Evolutionary conservation across 1,140 invertebrate species (phyloP).

Genomic region (Pogonomyrmex californicus): DNA sequence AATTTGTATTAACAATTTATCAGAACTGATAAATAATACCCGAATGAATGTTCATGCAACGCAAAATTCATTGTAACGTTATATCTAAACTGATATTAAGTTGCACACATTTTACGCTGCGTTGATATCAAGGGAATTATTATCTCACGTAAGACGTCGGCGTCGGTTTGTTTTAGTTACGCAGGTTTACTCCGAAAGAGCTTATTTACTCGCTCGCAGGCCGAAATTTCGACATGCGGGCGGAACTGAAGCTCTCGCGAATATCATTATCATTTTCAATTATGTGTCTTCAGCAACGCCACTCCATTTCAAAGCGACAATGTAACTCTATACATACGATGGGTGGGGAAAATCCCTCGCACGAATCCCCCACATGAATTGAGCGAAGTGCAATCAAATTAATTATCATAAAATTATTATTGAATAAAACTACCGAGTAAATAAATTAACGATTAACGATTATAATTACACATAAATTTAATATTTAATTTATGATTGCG

Average conservation of each 20-base stretch:
- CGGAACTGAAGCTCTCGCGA: not conserved
- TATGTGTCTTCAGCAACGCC: constrained; percentile 1
- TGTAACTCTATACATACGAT: not conserved
- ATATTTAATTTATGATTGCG: not conserved
- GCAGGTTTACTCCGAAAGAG: constrained; percentile 47
- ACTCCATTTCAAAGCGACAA: constrained; percentile 16
- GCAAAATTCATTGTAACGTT: constrained; percentile 17
- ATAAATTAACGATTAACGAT: not conserved
- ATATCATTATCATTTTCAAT: constrained; percentile 61
- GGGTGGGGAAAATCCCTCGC: not conserved
- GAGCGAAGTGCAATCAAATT: constrained; percentile 3
- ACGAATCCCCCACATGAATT: not conserved
- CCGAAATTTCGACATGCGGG: constrained; percentile 39
- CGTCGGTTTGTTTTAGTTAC: constrained; percentile 47
- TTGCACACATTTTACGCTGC: constrained; percentile 27
- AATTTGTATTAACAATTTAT: not conserved
- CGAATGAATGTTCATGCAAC: not conserved
- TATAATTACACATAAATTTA: constrained; percentile 10
- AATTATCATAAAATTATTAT: constrained; percentile 5
- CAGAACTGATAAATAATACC: not conserved
- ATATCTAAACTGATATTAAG: constrained; percentile 34
- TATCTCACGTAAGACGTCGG: constrained; percentile 37
- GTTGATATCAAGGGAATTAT: constrained; percentile 35
- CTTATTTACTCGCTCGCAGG: constrained; percentile 45
- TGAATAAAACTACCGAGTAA: not conserved